Base-by-base conservation (phyloP, 2,113 vertebrate genomes). In the Miniopterus natalensis region DNA sequence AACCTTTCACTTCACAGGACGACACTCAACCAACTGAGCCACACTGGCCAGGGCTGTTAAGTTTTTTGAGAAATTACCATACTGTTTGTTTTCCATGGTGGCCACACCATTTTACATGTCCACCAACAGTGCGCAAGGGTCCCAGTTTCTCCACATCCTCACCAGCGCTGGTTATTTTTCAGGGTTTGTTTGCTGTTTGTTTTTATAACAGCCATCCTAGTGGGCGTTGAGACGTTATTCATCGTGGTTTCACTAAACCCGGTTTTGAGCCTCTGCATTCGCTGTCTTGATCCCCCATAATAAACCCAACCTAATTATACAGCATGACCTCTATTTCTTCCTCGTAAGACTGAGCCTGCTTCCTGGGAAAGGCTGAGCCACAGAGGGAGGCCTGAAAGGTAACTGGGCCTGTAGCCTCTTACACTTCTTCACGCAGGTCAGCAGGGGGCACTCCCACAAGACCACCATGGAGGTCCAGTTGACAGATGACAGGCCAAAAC, bases 371-470 rank as follows among this genome's bases (percentile, higher is more conserved):
- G 88, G 73, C 87, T 14, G 12, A 25, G 17, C 55, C 84, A 15
- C 9, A 2, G 10, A 51, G 92, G 92, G 81, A 29, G 3, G 70
- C 88, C 57, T 36, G 70, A 83, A 88, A 90, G 86, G 59, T 74
- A 71, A 17, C 13, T 3, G 23, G 45, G 42, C 79, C 42, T 80
- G 36, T 11, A 92, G 92, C 65, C 71, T 36, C 84, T 40, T 97
- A 96, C 80, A 90, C 80, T 92, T 96, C 97, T 97, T 96, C 95
- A 90, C 78, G 57, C 55, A 0, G 65, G 92, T 92, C 97, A 97
- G 92, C 92, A 97, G 96, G 98, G 92, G 94, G 91, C 95, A 96
- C 79, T 96, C 97, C 89, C 88, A 97, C 31, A 78, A 95, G 96
- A 88, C 18, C 0, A 21, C 80, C 61, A 10, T n/a, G 74, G 88